A percentile compares a stretch with the other conserved stretches of the same genome.
phyloP scores from a whole-genome alignment of 2,113 vertebrate species.

The Syngnathus typhle region DNA sequence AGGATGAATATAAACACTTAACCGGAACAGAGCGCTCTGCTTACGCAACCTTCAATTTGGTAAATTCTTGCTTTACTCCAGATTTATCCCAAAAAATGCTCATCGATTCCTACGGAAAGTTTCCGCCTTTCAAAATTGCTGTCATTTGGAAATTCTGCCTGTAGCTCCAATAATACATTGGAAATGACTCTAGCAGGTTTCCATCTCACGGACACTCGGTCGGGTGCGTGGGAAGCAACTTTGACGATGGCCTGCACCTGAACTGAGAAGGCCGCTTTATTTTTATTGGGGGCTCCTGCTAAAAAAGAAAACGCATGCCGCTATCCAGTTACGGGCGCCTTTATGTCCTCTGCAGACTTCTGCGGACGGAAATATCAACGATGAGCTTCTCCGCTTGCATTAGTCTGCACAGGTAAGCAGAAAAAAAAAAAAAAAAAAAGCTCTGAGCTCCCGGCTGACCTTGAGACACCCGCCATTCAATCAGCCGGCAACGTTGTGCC shows the following conservation, averaged over 20 bases:
- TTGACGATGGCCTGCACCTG: constrained; percentile 22
- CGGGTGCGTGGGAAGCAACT: neutral
- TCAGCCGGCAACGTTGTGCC: constrained; percentile 35
- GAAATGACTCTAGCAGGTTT: neutral
- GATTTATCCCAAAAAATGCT: no score
- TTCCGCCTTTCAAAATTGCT: no score
- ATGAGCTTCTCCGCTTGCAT: constrained; percentile 55
- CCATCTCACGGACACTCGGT: no score
- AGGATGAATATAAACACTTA: no score
- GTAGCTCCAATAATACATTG: neutral
- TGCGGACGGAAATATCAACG: constrained; percentile 59
- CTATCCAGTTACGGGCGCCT: constrained; percentile 58
- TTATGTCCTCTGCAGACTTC: constrained; percentile 59
- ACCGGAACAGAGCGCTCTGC: no score
- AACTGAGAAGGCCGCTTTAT: constrained; percentile 7
- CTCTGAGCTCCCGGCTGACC: constrained; percentile 63
- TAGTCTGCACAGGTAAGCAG: constrained; percentile 68
- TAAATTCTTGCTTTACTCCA: no score
- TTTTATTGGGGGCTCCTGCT: neutral
- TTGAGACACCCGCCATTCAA: constrained; percentile 64
- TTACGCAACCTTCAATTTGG: neutral
- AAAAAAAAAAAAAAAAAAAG: constrained; percentile 56
- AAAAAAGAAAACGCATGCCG: constrained; percentile 26
- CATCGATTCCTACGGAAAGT: no score
- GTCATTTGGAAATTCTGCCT: neutral